phyloP scores from a whole-genome alignment of 2,797 vertebrate species.

The Thripadectes ignobilis region DNA sequence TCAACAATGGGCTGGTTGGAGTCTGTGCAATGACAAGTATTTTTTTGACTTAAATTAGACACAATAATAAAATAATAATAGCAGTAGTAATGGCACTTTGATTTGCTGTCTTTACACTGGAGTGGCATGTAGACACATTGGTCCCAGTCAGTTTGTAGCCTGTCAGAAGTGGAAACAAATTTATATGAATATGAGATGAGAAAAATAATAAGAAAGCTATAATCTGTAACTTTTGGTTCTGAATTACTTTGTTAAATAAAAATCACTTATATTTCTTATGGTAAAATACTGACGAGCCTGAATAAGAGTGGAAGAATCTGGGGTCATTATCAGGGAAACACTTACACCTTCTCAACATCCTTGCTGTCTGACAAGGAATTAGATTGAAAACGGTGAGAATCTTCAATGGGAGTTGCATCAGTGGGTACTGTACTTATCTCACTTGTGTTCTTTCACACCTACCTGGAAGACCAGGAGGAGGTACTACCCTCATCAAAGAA shows the following conservation, averaged over 20 bases:
- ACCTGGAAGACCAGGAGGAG: neutral
- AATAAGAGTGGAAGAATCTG: neutral
- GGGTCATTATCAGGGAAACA: neutral
- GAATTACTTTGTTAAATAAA: neutral
- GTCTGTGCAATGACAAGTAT: neutral
- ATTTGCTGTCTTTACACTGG: neutral
- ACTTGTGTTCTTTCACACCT: neutral
- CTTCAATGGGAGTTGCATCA: neutral
- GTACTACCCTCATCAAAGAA: neutral
- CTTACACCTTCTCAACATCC: neutral
- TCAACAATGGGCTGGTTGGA: neutral
- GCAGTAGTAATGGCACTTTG: neutral
- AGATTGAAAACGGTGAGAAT: neutral
- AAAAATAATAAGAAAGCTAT: neutral
- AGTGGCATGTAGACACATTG: neutral
- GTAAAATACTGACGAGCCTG: neutral
- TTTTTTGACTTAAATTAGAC: neutral
- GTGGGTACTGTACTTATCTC: neutral
- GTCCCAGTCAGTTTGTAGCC: neutral
- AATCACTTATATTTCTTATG: neutral
- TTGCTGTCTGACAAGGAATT: neutral
- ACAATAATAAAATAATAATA: neutral
- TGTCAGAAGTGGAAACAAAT: neutral
- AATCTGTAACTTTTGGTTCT: neutral
- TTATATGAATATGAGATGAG: neutral